Percentiles rank a stretch among this genome's conserved stretches.
Evolutionary conservation across 2,797 vertebrate genomes (phyloP).

Genomic region (Sylvia borin): DNA sequence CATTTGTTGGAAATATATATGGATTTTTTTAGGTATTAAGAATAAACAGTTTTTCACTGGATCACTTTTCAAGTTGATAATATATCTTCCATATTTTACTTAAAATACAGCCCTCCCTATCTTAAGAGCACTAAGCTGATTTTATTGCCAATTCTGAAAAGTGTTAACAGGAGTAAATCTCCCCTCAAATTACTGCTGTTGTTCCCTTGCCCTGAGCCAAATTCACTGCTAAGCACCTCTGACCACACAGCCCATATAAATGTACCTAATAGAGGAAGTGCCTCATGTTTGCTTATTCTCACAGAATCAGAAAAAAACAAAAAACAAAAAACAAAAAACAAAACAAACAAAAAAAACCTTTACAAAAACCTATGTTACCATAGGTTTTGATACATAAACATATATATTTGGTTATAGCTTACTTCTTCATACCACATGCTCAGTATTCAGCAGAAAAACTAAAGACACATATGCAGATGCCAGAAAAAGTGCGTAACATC

Average conservation of each 20-base stretch:
- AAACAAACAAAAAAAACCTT: too few species aligned
- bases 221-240: conserved; percentile 52
- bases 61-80: background rate
- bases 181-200: conserved; percentile 37
- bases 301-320: conserved; percentile 19
- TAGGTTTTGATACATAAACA: conserved; percentile 2
- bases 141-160: conserved; percentile 60
- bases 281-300: conserved; percentile 35
- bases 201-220: conserved; percentile 56
- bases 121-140: background rate
- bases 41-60: background rate
- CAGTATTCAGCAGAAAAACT: conserved; percentile 5
- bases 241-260: conserved; percentile 66
- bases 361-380: background rate
- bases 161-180: conserved; percentile 64
- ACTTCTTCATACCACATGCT: conserved; percentile 31
- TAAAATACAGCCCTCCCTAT: conserved; percentile 15
- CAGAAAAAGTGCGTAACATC: background rate
- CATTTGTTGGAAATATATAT: background rate
- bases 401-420: background rate
- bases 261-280: conserved; percentile 35
- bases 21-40: background rate
- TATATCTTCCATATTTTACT: background rate
- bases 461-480: conserved; percentile 16
- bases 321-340: too few species aligned